Evolutionary conservation across 1,140 invertebrate species (phyloP), one percentile per base, ranked within the genome.

Genomic region (Bursaphelenchus mucronatus): DNA sequence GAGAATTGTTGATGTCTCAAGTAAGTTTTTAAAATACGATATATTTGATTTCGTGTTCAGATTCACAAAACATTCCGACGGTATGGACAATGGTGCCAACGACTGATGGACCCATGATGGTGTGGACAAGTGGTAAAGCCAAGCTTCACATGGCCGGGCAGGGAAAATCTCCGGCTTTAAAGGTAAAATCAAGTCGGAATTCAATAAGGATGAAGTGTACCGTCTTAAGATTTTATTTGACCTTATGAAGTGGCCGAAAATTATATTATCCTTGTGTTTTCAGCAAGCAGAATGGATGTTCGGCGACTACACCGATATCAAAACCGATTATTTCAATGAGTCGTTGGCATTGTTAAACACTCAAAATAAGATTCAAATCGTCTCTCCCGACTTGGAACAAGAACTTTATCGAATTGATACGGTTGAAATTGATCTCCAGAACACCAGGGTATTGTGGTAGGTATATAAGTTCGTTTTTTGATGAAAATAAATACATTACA

Each of bases 221-320:
- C 2, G 30, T 30, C 30, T 30, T 1, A 5, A 3, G 30, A 5
- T 5, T 30, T 30, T 30, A 30, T 30, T 30, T 30, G 30, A 30
- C 30, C 5, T 30, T 5, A 3, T 30, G 30, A 30, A 30, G 30
- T 30, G 30, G 30, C 1, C 1, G 30, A 30, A 30, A 30, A 30
- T 30, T 30, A 30, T 30, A 30, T 30, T 30, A 30, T 30, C 3
- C 40, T 59, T 39, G 13, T 2, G 11, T 1, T n/a, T 55, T 55
- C 40, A 59, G 57, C 41, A 13, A 39, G 57, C 57, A n/a, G 57
- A 59, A 30, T 59, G 57, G 57, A 59, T 59, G 57, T 11, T 39
- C 4, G 57, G 57, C 2, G 57, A 59, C 19, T 59, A 59, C 41
- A 39, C 30, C 2, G 57, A 59, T 30, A 59, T 59, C 11, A 1